These are phyloP conservation scores for Leptoclinus maculatus DNA, from an alignment of 2,797 vertebrate species.

Conservation along the genomic window DNA sequence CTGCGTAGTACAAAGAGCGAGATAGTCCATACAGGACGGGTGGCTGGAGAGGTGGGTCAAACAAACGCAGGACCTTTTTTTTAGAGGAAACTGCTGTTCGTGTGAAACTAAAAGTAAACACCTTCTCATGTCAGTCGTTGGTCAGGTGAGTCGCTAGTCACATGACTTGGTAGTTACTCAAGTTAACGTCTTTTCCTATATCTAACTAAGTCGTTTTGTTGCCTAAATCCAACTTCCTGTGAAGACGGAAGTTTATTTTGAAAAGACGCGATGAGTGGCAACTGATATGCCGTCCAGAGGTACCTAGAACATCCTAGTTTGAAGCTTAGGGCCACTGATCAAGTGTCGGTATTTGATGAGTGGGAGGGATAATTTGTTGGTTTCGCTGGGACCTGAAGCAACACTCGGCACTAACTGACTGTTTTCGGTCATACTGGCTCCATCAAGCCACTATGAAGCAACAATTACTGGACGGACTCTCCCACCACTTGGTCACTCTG, in stretches of 20 bases:
- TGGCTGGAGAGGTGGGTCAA: background rate
- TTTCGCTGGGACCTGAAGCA: background rate
- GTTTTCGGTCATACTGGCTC: background rate
- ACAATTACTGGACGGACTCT: conserved; percentile 24
- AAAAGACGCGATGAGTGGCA: background rate
- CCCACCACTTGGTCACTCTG: conserved; percentile 21
- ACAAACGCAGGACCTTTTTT: background rate
- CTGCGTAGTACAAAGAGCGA: background rate
- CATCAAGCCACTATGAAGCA: conserved; percentile 5
- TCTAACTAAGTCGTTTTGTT: background rate
- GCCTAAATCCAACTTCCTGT: background rate
- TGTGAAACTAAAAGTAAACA: too few relatives aligned
- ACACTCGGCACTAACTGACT: background rate
- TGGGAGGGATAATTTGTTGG: background rate
- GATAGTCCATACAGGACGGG: background rate
- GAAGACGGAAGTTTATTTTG: background rate
- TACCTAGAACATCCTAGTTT: background rate
- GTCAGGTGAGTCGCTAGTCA: background rate
- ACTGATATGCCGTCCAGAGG: background rate
- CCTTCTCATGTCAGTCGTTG: too few relatives aligned
- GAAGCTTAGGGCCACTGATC: background rate
- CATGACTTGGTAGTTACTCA: background rate
- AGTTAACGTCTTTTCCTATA: background rate
- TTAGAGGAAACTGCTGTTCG: background rate
- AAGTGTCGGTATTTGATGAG: background rate